Evolutionary conservation across 2,888 invertebrate species (phyloP), one percentile per base, ranked within the genome.

Genomic region (Drosophila crucigera): DNA sequence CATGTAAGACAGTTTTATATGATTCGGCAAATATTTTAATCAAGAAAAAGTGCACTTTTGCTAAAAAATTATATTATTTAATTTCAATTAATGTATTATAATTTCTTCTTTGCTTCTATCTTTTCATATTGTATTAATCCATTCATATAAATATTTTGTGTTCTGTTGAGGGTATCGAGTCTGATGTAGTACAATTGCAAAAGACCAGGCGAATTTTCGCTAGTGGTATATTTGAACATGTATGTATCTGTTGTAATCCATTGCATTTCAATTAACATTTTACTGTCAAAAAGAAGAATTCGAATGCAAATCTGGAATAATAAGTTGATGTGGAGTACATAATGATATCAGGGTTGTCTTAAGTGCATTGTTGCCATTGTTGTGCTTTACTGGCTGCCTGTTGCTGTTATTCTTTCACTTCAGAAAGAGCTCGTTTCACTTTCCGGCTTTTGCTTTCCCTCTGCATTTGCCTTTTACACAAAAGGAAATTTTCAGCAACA

Each of bases 351-450:
- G 83, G 65, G 70, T 79, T 69, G 71, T 68, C 80, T 80, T 71
- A 67, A 88, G 83, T 83, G 84, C 85, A 84, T 90, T 90, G 89
- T 86, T 89, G 84, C 49, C 74, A 72, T 88, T 84, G 86, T 83
- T 88, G 50, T 47, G 53, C 67, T 66, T 73, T 69, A 37, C 61
- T 28, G 66, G 70, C 56, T 82, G 73, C 54, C 37, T 31, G 58
- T 31, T 74, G 73, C 78, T 83, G 86, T 85, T 88, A 74, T 90
- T 83, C 76, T 90, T 90, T 89, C 86, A 81, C 85, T 85, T 85
- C 71, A 88, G 80, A 80, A 64, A 59, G 63, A 71, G 83, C 85
- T 77, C 85, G 85, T 83, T 88, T 88, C 90, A 85, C 86, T 85
- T 85, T 90, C 90, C 89, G 85, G 86, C 86, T 83, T 72, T 65